These are phyloP conservation scores for Polydrusus tereticollis DNA, from an alignment of 2,888 invertebrate genomes.

Conservation along the genomic window DNA sequence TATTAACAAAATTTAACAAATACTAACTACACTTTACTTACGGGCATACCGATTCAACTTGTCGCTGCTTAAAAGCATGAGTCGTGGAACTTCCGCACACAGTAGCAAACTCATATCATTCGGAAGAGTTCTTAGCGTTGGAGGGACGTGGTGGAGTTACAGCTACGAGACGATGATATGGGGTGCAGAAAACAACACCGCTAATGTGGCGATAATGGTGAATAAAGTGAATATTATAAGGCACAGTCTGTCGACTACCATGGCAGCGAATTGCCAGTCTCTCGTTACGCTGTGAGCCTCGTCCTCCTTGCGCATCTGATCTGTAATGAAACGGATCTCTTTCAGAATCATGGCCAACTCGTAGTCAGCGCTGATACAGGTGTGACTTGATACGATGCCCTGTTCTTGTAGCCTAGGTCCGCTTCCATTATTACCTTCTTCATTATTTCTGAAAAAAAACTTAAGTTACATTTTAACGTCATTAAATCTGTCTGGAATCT, in stretches of 20 bases:
- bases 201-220: slow-evolving; percentile 97
- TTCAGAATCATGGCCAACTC: slow-evolving; percentile 95
- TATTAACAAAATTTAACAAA: slow-evolving; percentile 35
- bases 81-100: slow-evolving; percentile 26
- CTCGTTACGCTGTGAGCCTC: slow-evolving; percentile 93
- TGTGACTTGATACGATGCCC: slow-evolving; percentile 78
- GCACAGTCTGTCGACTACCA: slow-evolving; percentile 99
- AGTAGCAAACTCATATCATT: slow-evolving; percentile 33
- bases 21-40: slow-evolving; percentile 43
- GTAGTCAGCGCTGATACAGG: slow-evolving; percentile 92
- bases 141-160: slow-evolving; percentile 67
- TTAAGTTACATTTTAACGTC: neutral
- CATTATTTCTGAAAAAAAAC: slow-evolving; percentile 64
- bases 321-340: slow-evolving; percentile 93
- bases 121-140: slow-evolving; percentile 37
- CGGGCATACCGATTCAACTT: slow-evolving; percentile 42
- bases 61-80: slow-evolving; percentile 30
- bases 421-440: slow-evolving; percentile 69
- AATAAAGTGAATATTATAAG: slow-evolving; percentile 99
- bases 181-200: slow-evolving; percentile 96
- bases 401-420: slow-evolving; percentile 81
- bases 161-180: slow-evolving; percentile 94
- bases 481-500: neutral
- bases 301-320: slow-evolving; percentile 95
- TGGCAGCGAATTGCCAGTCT: slow-evolving; percentile 99